Percentiles rank a stretch among this genome's conserved stretches.
These are phyloP conservation scores for Pagetopsis macropterus DNA, from an alignment of 2,797 vertebrate species.

Conservation along the genomic window DNA sequence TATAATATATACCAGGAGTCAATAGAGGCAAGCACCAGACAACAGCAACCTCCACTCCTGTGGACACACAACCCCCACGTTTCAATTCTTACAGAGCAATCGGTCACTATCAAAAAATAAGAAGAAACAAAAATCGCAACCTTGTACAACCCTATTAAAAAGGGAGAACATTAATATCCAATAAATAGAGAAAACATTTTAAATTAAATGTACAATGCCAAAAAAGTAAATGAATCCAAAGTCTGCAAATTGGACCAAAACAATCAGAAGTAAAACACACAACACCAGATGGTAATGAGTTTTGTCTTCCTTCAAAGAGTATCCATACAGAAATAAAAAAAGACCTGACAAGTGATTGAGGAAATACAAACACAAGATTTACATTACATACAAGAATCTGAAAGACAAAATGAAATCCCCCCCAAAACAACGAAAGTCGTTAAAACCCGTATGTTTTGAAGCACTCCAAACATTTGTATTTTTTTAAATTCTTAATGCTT, in stretches of 20 bases:
- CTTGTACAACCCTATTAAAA: slow-evolving; percentile 76
- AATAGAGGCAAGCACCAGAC: slow-evolving; percentile 77
- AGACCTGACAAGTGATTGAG: slow-evolving; percentile 72
- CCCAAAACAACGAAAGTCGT: slow-evolving; percentile 73
- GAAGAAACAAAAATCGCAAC: slow-evolving; percentile 60
- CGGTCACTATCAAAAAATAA: slow-evolving; percentile 62
- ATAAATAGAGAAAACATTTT: slow-evolving; percentile 87
- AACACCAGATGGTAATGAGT: slow-evolving; percentile 72
- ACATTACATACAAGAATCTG: slow-evolving; percentile 78
- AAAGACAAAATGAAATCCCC: slow-evolving; percentile 59
- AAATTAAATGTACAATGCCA: slow-evolving; percentile 83
- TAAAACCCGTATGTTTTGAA: slow-evolving; percentile 89
- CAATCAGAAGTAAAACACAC: slow-evolving; percentile 73
- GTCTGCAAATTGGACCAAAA: slow-evolving; percentile 73
- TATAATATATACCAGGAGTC: slow-evolving; percentile 78
- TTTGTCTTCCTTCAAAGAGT: slow-evolving; percentile 39
- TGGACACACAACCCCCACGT: slow-evolving; percentile 53
- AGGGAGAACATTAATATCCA: slow-evolving; percentile 81
- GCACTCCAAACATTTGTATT: slow-evolving; percentile 84
- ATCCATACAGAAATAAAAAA: slow-evolving; percentile 66
- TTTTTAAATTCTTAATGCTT: slow-evolving; percentile 87
- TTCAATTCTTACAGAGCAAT: slow-evolving; percentile 70
- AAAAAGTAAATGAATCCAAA: slow-evolving; percentile 66
- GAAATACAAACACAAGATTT: slow-evolving; percentile 79
- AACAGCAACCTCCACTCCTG: slow-evolving; percentile 65